Conservation (phyloP, 2,797 vertebrate genomes). For the Hydrolagus colliei region DNA sequence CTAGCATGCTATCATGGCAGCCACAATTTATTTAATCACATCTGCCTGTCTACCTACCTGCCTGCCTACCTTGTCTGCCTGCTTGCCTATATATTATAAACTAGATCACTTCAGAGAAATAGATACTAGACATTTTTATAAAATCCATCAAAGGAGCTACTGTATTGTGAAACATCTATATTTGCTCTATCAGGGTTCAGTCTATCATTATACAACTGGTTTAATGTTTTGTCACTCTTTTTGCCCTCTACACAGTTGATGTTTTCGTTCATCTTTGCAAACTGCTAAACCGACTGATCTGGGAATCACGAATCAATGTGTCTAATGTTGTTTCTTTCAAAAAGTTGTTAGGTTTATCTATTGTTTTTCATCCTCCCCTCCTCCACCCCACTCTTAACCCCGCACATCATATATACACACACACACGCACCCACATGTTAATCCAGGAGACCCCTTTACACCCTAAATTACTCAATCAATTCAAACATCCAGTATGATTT, state of each 20-base stretch:
- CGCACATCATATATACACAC: too few relatives aligned
- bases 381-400: too few relatives aligned
- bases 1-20: too few relatives aligned
- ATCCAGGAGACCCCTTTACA: background rate
- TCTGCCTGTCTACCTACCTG: too few relatives aligned
- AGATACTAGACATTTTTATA: constrained; percentile 13
- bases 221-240: background rate
- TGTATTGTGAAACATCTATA: constrained; percentile 8
- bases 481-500: background rate
- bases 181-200: background rate
- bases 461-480: background rate
- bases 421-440: too few relatives aligned
- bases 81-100: background rate
- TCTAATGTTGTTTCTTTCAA: background rate
- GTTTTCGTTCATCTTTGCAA: constrained; percentile 21
- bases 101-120: constrained; percentile 17
- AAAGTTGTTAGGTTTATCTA: background rate
- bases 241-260: background rate
- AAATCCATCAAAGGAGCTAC: constrained; percentile 16
- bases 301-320: background rate
- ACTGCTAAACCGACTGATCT: background rate
- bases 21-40: too few relatives aligned
- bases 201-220: constrained; percentile 11
- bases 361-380: background rate
- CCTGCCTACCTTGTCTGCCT: background rate